Percentiles rank a stretch among this genome's conserved stretches.
Conservation (phyloP, 1,140 invertebrate species). For the Drosophila simulans region DNA sequence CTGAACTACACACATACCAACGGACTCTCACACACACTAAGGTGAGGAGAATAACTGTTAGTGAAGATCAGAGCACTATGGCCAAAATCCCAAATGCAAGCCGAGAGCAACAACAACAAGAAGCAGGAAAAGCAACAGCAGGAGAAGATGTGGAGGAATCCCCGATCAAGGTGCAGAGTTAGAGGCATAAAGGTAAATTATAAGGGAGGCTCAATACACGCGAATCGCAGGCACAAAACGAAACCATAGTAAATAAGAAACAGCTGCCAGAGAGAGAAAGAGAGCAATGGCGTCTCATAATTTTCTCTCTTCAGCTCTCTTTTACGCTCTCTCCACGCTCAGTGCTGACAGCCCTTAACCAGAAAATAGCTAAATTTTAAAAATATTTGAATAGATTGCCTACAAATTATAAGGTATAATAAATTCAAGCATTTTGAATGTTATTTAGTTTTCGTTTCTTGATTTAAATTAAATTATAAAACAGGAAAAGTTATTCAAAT, state of each 20-base stretch:
- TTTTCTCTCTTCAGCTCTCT: constrained; percentile 26
- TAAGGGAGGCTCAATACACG: constrained; percentile 77
- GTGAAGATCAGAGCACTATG: constrained; percentile 39
- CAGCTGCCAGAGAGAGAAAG: constrained; percentile 62
- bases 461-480: too few relatives aligned
- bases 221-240: constrained; percentile 66
- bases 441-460: too few relatives aligned
- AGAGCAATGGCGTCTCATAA: background rate
- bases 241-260: constrained; percentile 82
- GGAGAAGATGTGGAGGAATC: constrained; percentile 35
- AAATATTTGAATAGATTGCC: too few relatives aligned
- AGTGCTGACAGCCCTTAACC: background rate
- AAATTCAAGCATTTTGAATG: too few relatives aligned
- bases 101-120: constrained; percentile 59
- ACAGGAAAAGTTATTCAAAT: too few relatives aligned
- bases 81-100: constrained; percentile 53
- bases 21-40: constrained; percentile 1
- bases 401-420: too few relatives aligned
- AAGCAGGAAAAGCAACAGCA: constrained; percentile 32
- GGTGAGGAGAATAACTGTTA: constrained; percentile 60
- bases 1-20: constrained; percentile 57
- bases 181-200: constrained; percentile 52
- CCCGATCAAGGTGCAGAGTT: constrained; percentile 66
- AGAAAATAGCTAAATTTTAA: background rate
- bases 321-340: background rate